Evolutionary conservation across 2,888 invertebrate genomes (phyloP).

Genomic region (Andrena hattorfiana): DNA sequence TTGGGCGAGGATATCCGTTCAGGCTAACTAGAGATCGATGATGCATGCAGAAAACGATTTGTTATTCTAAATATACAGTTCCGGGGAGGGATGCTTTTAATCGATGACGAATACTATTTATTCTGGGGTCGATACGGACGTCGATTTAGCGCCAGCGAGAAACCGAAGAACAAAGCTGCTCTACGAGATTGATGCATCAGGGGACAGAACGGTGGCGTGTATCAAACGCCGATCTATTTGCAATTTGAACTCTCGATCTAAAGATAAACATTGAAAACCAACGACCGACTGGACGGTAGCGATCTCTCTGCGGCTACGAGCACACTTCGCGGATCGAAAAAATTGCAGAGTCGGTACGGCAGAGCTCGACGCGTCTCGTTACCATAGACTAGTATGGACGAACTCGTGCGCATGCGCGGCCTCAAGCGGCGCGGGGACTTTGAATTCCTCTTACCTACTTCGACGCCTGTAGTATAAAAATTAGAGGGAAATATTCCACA

Average conservation of each 20-base stretch:
- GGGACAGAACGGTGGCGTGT: not conserved
- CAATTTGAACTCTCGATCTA: conserved; percentile 25
- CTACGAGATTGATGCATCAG: not conserved
- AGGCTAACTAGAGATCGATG: conserved; percentile 32
- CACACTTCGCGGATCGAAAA: not conserved
- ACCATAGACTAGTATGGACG: not conserved
- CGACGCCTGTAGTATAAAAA: not conserved
- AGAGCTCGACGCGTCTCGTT: not conserved
- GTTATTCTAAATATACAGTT: conserved; percentile 33
- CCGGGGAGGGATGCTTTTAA: not conserved
- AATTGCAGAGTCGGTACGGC: conserved; percentile 9
- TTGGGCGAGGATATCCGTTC: not conserved
- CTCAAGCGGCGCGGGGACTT: conserved; percentile 15
- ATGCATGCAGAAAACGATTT: conserved; percentile 17
- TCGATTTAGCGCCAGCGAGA: conserved; percentile 5
- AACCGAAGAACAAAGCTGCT: conserved; percentile 4
- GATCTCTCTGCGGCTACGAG: conserved; percentile 6
- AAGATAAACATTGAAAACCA: conserved; percentile 3
- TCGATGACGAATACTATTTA: conserved; percentile 45
- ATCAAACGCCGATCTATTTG: not conserved
- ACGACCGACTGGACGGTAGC: conserved; percentile 27
- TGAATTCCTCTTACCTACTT: not conserved
- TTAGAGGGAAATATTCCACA: not conserved
- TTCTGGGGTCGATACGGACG: conserved; percentile 13
- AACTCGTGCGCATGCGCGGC: not conserved